phyloP scores from a whole-genome alignment of 2,888 invertebrate genomes.

The Notodonta dromedarius region DNA sequence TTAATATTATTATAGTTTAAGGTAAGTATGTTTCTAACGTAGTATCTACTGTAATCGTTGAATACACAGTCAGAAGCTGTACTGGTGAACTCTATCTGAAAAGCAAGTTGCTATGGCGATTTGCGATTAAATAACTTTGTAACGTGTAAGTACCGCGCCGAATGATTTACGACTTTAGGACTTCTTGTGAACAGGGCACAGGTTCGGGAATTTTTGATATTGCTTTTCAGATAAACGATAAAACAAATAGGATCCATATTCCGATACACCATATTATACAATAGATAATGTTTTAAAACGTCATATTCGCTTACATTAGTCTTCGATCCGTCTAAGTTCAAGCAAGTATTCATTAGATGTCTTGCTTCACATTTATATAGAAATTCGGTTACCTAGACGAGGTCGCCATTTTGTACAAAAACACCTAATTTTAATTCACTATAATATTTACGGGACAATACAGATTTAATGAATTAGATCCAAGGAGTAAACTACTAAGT shows the following conservation, averaged over 20 bases:
- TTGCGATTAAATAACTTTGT: constrained; percentile 8
- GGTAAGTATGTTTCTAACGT: constrained; percentile 71
- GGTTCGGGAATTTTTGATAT: constrained; percentile 27
- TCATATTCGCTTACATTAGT: constrained; percentile 46
- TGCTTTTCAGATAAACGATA: constrained; percentile 56
- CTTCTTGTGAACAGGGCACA: constrained; percentile 12
- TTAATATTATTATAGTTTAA: constrained; percentile 74
- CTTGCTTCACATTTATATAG: constrained; percentile 63
- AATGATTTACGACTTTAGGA: constrained; percentile 16
- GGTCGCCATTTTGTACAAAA: constrained; percentile 81
- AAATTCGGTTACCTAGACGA: constrained; percentile 84
- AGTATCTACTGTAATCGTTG: constrained; percentile 67
- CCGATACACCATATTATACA: constrained; percentile 25
- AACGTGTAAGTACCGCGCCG: constrained; percentile 58
- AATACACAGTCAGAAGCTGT: constrained; percentile 52
- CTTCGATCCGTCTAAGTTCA: constrained; percentile 53
- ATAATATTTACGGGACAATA: constrained; percentile 76
- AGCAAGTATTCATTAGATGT: constrained; percentile 48
- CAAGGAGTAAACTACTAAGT: constrained; percentile 77
- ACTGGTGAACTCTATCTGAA: constrained; percentile 48
- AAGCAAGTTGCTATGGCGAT: constrained; percentile 42
- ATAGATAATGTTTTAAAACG: constrained; percentile 36
- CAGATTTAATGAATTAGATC: constrained; percentile 77
- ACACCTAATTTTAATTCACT: constrained; percentile 70
- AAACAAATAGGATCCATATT: constrained; percentile 35